Base-by-base conservation (phyloP, 2,888 invertebrate species). In the Enchytraeus crypticus region DNA sequence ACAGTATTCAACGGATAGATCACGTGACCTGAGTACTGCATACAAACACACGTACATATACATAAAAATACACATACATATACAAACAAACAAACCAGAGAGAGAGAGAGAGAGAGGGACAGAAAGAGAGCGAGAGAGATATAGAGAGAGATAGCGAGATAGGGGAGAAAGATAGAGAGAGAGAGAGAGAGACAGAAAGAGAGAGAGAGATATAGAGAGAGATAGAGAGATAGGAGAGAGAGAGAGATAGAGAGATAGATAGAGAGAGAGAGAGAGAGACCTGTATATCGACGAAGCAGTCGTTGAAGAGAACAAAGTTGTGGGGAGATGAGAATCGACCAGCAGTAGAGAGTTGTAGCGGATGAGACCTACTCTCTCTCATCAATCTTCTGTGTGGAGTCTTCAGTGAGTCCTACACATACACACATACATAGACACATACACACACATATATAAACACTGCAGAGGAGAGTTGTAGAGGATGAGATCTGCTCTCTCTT, bases 231-330 rank as follows among this genome's bases (percentile, higher is more conserved):
- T n/a, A n/a, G n/a, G n/a, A n/a, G n/a, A n/a, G n/a, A n/a, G n/a
- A n/a, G n/a, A n/a, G n/a, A n/a, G n/a, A n/a, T n/a, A n/a, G n/a
- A n/a, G n/a, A n/a, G n/a, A n/a, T n/a, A n/a, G n/a, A n/a, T n/a
- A n/a, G n/a, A n/a, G n/a, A n/a, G n/a, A n/a, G n/a, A n/a, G n/a
- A n/a, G n/a, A n/a, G n/a, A 58, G 53, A 57, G 38, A 68, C 68
- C 61, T 68, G 64, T 0, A 66, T 46, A 51, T 68, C 64, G 60
- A 90, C 84, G 65, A 92, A 86, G 59, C 87, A 81, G 77, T 92
- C 91, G 60, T 86, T 88, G 72, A 92, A 85, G 55, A 92, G 81
- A 68, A 91, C 84, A 72, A 92, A 89, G 83, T 86, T 86, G 72
- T 89, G 88, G 0, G 86, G 85, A 3, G 87, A 86, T 3, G 87